Percentiles rank a stretch among this genome's conserved stretches.
phyloP scores from a whole-genome alignment of 1,140 invertebrate species.

The Trinorchestia longiramus region DNA sequence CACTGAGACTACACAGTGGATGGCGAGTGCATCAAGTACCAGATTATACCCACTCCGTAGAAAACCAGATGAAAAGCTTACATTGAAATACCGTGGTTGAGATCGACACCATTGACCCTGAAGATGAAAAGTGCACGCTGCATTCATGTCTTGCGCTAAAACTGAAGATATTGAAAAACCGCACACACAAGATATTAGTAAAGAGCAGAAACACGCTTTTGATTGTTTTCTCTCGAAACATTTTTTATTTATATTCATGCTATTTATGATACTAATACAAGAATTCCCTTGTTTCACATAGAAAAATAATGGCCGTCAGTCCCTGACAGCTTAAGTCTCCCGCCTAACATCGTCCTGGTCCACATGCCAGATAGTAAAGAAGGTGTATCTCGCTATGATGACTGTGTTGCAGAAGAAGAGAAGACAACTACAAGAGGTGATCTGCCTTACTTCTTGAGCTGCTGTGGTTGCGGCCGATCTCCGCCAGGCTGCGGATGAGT shows the following conservation, averaged over 20 bases:
- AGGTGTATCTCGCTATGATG: background rate
- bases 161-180: background rate
- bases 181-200: background rate
- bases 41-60: background rate
- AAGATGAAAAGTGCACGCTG: no score
- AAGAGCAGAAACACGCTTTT: background rate
- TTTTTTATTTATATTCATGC: background rate
- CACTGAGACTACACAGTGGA: background rate
- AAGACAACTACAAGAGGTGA: background rate
- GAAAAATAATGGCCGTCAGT: background rate
- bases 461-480: constrained; percentile 96
- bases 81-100: background rate
- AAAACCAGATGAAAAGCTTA: background rate
- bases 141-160: no score
- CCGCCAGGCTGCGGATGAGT: constrained; percentile 94
- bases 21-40: background rate
- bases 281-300: background rate
- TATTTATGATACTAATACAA: background rate
- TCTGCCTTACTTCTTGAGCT: constrained; percentile 92
- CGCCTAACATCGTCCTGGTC: no score
- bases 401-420: background rate
- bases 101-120: background rate
- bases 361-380: background rate
- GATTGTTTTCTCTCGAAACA: background rate
- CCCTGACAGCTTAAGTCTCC: background rate